Percentiles rank a stretch among this genome's conserved stretches.
Conservation (phyloP, 1,140 invertebrate genomes). For the Scylla paramamosain region DNA sequence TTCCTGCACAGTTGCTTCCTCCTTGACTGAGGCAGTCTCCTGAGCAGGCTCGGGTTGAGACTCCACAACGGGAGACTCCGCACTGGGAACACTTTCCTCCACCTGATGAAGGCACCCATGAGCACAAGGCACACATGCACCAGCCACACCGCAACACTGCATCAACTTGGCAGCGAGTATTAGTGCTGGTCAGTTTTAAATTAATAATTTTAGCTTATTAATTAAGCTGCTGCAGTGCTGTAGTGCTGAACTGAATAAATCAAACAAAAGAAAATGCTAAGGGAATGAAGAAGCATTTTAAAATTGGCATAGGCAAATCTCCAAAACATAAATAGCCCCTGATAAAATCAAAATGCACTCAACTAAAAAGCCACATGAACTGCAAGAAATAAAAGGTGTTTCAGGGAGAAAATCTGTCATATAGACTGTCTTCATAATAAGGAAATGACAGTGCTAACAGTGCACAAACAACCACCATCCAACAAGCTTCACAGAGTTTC, state of each 20-base stretch:
- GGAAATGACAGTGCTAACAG: conserved; percentile 36
- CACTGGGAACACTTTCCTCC: conserved; percentile 71
- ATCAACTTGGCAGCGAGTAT: conserved; percentile 61
- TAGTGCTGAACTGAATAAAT: conserved; percentile 55
- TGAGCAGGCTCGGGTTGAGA: conserved; percentile 61
- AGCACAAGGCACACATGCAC: conserved; percentile 72
- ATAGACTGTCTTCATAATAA: conserved; percentile 29
- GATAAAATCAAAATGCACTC: conserved; percentile 66
- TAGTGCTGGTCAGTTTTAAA: conserved; percentile 43
- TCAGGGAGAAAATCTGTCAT: conserved; percentile 43
- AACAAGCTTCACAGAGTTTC: background rate
- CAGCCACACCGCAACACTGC: conserved; percentile 71
- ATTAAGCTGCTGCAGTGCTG: conserved; percentile 71
- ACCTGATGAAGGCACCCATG: conserved; percentile 74
- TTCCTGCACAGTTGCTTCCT: conserved; percentile 7
- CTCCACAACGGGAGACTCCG: conserved; percentile 65
- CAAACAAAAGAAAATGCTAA: conserved; percentile 65
- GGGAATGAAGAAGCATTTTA: conserved; percentile 53
- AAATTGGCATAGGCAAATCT: conserved; percentile 59
- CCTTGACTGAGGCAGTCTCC: conserved; percentile 34
- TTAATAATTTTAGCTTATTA: conserved; percentile 45
- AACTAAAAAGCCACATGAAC: conserved; percentile 62
- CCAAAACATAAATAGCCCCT: conserved; percentile 60
- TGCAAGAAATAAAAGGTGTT: conserved; percentile 55
- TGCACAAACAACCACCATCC: conserved; percentile 27